A percentile compares a stretch with the other conserved stretches of the same genome.
These are phyloP conservation scores for Cheilosia impressa DNA, from an alignment of 2,888 invertebrate species.

Conservation along the genomic window DNA sequence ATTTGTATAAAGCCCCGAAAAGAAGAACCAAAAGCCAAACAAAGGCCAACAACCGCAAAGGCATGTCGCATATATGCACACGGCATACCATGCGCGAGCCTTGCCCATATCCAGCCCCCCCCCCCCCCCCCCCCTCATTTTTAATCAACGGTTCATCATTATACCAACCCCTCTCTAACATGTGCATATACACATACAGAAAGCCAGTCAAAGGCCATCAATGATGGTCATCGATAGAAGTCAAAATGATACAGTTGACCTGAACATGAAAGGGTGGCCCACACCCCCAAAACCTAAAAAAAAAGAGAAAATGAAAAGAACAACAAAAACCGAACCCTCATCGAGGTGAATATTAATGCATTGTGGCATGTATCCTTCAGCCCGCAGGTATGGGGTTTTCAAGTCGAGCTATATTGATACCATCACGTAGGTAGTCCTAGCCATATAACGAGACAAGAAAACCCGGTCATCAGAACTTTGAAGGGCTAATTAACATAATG, in stretches of 20 bases:
- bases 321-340: constrained; percentile 43
- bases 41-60: constrained; percentile 59
- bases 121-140: constrained; percentile 37
- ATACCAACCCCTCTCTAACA: constrained; percentile 21
- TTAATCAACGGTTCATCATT: constrained; percentile 56
- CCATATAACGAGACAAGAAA: constrained; percentile 6
- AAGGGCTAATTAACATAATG: constrained; percentile 75
- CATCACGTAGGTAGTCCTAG: constrained; percentile 59
- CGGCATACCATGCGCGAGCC: constrained; percentile 28
- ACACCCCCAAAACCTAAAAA: constrained; percentile 45
- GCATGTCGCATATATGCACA: constrained; percentile 24
- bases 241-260: constrained; percentile 72
- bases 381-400: constrained; percentile 46
- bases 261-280: constrained; percentile 69
- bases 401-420: constrained; percentile 43
- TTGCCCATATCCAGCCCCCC: constrained; percentile 52
- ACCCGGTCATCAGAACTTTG: constrained; percentile 59
- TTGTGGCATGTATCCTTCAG: constrained; percentile 58
- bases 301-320: constrained; percentile 11
- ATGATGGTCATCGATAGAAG: constrained; percentile 72
- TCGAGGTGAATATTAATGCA: constrained; percentile 70
- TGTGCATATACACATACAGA: constrained; percentile 31
- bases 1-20: constrained; percentile 33
- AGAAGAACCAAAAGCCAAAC: constrained; percentile 47
- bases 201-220: constrained; percentile 70